These are phyloP conservation scores for Drosophila rubida DNA, from an alignment of 2,888 invertebrate genomes.

Conservation along the genomic window DNA sequence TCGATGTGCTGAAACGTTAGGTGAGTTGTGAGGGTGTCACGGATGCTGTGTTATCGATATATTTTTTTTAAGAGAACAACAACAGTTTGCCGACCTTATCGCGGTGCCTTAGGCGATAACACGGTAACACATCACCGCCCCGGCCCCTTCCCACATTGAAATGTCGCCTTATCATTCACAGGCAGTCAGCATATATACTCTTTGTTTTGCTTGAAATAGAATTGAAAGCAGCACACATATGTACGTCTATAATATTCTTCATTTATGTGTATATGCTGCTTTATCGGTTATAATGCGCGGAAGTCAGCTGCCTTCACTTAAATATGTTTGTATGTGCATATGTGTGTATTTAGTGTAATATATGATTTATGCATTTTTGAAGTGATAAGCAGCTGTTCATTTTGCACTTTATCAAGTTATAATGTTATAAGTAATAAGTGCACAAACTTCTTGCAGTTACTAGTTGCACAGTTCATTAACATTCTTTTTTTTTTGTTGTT, in stretches of 20 bases:
- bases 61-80: not conserved
- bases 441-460: not conserved
- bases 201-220: slow-evolving; percentile 49
- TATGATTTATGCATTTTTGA: not conserved
- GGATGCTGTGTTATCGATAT: slow-evolving; percentile 33
- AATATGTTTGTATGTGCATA: not conserved
- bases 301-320: slow-evolving; percentile 34
- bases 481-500: slow-evolving; percentile 23
- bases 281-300: slow-evolving; percentile 32
- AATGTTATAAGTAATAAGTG: not conserved
- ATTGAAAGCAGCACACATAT: slow-evolving; percentile 15
- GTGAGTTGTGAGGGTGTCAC: slow-evolving; percentile 27
- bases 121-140: slow-evolving; percentile 1
- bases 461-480: slow-evolving; percentile 50
- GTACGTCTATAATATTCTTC: no score
- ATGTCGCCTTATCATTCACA: slow-evolving; percentile 38
- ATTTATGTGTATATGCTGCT: slow-evolving; percentile 11
- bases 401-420: no score
- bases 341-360: slow-evolving; percentile 1
- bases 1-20: slow-evolving; percentile 93
- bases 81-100: slow-evolving; percentile 44
- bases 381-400: not conserved
- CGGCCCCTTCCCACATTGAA: slow-evolving; percentile 10
- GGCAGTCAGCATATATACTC: slow-evolving; percentile 10
- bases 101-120: slow-evolving; percentile 28